Evolutionary conservation across 2,113 vertebrate species (phyloP).

Genomic region (Chaetodon trifascialis): DNA sequence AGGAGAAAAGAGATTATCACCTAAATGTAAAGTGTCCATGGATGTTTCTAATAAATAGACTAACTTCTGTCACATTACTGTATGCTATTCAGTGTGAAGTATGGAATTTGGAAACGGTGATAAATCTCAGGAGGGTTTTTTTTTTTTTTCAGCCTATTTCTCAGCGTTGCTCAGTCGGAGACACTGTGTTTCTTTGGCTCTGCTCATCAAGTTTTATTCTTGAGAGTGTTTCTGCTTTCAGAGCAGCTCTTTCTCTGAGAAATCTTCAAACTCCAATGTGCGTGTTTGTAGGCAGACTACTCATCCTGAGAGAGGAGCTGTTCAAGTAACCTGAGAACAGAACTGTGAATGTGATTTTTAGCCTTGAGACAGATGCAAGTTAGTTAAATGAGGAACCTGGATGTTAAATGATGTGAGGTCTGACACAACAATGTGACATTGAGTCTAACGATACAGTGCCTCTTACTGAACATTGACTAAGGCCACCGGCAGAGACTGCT

Average conservation of each 20-base stretch:
- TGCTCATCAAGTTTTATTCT: background rate
- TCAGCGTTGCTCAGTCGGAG: background rate
- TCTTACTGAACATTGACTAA: conserved; percentile 37
- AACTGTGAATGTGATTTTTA: conserved; percentile 69
- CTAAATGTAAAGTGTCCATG: too few relatives aligned
- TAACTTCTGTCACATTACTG: too few relatives aligned
- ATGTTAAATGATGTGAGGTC: background rate
- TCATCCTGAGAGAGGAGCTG: background rate
- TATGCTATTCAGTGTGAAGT: too few relatives aligned
- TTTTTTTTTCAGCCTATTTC: background rate
- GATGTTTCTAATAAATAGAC: too few relatives aligned
- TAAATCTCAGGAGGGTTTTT: too few relatives aligned
- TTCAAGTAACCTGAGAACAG: background rate
- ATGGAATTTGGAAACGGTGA: too few relatives aligned
- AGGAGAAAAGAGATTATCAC: background rate
- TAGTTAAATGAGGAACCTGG: background rate
- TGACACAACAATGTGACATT: background rate
- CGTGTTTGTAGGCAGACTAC: background rate
- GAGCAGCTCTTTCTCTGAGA: conserved; percentile 20
- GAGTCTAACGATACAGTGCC: conserved; percentile 49
- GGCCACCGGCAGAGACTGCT: background rate
- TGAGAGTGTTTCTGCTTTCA: background rate
- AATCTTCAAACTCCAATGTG: background rate
- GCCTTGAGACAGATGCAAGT: conserved; percentile 13
- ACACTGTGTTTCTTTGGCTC: background rate